Evolutionary conservation across 2,113 vertebrate genomes (phyloP).

Genomic region (Pao palembangensis): DNA sequence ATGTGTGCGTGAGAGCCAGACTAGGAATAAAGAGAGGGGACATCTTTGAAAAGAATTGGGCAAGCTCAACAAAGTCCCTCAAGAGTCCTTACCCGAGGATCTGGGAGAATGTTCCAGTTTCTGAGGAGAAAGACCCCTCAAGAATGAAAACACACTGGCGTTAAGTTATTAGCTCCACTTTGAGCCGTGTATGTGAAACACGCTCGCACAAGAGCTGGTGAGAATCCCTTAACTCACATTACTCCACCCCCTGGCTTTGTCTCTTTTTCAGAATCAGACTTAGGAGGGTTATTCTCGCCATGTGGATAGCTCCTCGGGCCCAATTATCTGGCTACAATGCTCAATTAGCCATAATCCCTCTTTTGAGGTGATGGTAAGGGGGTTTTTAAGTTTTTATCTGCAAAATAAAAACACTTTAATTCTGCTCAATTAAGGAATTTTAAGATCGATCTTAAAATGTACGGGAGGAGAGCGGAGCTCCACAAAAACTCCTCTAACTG

Average conservation of each 20-base stretch:
- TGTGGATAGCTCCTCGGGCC: conserved; percentile 84
- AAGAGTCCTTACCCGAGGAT: conserved; percentile 75
- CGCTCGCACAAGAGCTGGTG: conserved; percentile 83
- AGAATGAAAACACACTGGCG: conserved; percentile 79
- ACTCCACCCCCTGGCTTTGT: conserved; percentile 83
- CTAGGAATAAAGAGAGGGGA: conserved; percentile 55
- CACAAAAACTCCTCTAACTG: no score
- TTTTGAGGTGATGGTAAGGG: conserved; percentile 75
- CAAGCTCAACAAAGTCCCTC: conserved; percentile 71
- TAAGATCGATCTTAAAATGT: conserved; percentile 14
- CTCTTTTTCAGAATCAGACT: conserved; percentile 81
- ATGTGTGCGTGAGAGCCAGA: conserved; percentile 19
- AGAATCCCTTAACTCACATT: conserved; percentile 93
- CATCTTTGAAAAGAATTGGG: conserved; percentile 67
- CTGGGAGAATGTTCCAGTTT: conserved; percentile 77
- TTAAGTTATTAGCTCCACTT: conserved; percentile 83
- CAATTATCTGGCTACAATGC: conserved; percentile 85
- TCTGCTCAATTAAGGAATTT: conserved; percentile 47
- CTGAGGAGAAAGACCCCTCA: conserved; percentile 78
- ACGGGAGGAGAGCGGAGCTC: no score
- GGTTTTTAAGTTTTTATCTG: conserved; percentile 69
- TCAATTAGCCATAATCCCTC: conserved; percentile 84
- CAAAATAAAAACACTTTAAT: conserved; percentile 47
- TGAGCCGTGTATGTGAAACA: conserved; percentile 83
- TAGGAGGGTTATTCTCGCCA: conserved; percentile 89